Evolutionary conservation across 1,140 invertebrate genomes (phyloP).

Genomic region (Brachionus paranguensis): DNA sequence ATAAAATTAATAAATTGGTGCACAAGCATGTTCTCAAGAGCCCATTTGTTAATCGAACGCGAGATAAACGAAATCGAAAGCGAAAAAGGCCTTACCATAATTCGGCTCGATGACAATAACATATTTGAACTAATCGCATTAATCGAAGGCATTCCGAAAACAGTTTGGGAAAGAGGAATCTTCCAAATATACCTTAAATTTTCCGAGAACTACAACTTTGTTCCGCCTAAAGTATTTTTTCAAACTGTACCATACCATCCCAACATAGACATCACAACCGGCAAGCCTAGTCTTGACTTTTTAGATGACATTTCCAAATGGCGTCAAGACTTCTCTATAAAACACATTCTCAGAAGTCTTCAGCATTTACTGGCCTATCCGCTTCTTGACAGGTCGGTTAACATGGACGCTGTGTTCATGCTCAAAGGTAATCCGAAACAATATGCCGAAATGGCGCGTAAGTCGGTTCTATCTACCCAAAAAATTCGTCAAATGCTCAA

Average conservation of each 20-base stretch:
- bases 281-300: constrained; percentile 29
- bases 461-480: neutral
- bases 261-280: constrained; percentile 10
- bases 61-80: neutral
- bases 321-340: neutral
- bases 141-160: neutral
- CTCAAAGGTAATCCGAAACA: constrained; percentile 34
- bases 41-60: constrained; percentile 20
- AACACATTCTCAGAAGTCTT: constrained; percentile 15
- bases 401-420: constrained; percentile 37
- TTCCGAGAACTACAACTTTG: constrained; percentile 18
- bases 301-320: constrained; percentile 34
- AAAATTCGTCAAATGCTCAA: constrained; percentile 20
- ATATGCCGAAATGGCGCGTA: neutral
- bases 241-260: constrained; percentile 38
- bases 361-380: constrained; percentile 22
- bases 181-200: constrained; percentile 35
- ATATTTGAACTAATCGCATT: constrained; percentile 22
- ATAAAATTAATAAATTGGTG: too few species aligned
- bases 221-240: constrained; percentile 20
- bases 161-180: constrained; percentile 20
- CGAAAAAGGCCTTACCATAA: neutral
- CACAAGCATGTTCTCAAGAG: constrained; percentile 14
- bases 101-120: neutral
- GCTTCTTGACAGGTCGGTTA: constrained; percentile 7